Base-by-base conservation (phyloP, 1,140 invertebrate genomes). In the Callitettix versicolor region DNA sequence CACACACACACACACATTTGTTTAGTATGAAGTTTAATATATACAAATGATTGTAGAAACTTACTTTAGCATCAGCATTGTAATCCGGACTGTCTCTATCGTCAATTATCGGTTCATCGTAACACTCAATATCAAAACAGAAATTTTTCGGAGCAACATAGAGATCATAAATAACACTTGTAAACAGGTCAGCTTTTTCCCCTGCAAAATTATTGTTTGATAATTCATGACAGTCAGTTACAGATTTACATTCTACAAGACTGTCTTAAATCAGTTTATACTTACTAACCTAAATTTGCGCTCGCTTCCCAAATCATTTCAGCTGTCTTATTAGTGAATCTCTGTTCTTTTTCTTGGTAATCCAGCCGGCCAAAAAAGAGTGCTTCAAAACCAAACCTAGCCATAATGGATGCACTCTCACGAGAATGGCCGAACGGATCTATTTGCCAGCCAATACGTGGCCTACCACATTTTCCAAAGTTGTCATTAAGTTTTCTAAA, bases 91-190 rank as follows among this genome's bases (percentile, higher is more conserved):
- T 85, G n/a, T 76, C 67, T 2, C 73, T 71, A 58, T 86, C 82
- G 62, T 88, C 85, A 4, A 86, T 79, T 21, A 90, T 82, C 0
- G 89, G 90, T 46, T 89, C 84, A 69, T 95, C 91, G 1, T 66
- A 60, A 65, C 92, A 95, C 0, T 85, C 69, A 1, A 86, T 72
- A 67, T 96, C 92, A 66, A 93, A 97, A 65, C 91, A 95, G 69
- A 91, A 95, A 0, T 88, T 90, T 4, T 78, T 74, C 1, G 91
- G 92, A 12, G 91, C 82, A 0, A 75, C 75, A 66, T 95, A 95
- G 1, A 76, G 80, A 60, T 91, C 90, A 66, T 78, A 88, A 5
- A 90, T 65, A 0, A 81, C 74, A 0, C 81, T 76, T 0, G 86
- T 87, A 49, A 89, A 89, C 6, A 89, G 68, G 59, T 85, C 70